Percentiles rank a stretch among this genome's conserved stretches.
Evolutionary conservation across 2,113 vertebrate genomes (phyloP).

Genomic region (Microtus ochrogaster): DNA sequence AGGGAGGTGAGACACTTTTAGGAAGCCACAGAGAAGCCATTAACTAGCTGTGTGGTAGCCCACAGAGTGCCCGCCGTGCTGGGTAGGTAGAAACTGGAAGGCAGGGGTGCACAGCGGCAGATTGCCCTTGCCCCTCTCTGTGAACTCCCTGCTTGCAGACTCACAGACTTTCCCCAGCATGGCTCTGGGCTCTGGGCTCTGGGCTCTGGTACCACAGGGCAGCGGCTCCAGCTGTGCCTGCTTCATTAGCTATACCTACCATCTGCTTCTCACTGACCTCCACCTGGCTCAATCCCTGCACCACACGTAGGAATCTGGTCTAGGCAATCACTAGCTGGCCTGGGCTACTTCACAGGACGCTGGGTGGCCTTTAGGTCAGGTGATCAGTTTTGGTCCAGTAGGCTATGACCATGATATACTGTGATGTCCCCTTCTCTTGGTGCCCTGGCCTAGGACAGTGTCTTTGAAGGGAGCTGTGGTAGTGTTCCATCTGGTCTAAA

Average conservation of each 20-base stretch:
- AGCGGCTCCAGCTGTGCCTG: no score
- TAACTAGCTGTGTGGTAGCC: neutral
- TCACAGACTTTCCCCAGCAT: neutral
- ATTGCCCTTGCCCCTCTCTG: neutral
- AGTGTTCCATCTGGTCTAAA: neutral
- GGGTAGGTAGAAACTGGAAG: neutral
- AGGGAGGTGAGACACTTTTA: neutral
- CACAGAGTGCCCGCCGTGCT: neutral
- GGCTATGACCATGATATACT: neutral
- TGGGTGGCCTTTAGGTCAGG: neutral
- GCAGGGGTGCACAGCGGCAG: neutral
- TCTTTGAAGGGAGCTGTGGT: neutral
- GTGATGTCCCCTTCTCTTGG: neutral
- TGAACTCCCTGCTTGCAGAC: neutral
- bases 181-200: neutral
- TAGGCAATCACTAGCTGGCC: neutral
- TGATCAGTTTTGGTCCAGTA: neutral
- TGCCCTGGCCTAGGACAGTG: neutral
- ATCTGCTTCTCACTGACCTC: neutral
- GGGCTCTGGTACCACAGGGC: neutral
- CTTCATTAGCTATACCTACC: neutral
- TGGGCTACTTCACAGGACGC: neutral
- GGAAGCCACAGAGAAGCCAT: neutral
- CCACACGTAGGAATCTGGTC: neutral
- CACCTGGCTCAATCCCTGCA: rapidly evolving